Evolutionary conservation across 2,797 vertebrate species (phyloP), one percentile per base, ranked within the genome.

Genomic region (Tenualosa ilisha): DNA sequence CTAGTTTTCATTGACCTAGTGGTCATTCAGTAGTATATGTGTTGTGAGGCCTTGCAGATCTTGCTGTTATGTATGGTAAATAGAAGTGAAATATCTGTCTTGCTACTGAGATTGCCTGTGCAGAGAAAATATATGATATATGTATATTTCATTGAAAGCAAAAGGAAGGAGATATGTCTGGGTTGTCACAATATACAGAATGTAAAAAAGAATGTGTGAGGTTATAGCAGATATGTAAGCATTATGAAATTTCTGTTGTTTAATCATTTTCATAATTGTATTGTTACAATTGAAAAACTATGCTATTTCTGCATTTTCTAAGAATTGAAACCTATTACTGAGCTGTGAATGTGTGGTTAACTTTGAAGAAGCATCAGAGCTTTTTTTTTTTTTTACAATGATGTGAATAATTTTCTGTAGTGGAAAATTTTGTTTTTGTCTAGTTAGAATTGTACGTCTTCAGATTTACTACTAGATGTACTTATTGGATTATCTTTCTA

Each of bases 1-100:
- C 83, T 82, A 82, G 51, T 84, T 65, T 37, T 65, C 79, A 63
- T 61, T 88, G 85, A 83, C 84, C 88, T 37, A 50, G 61, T 83
- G 86, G 82, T 89, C 75, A 68, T 81, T 0, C 37, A 49, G 31
- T 24, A 75, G 81, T 24, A 37, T 15, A 15, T 13, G 31, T 37
- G 13, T 12, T 46, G 72, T 59, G 9, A 9, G 46, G 15, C 22
- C 43, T 31, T 15, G 46, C 24, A 81, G 68, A 15, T 8, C 72
- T 43, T 46, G 37, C 63, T 68, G 63, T 68, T 31, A 37, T 68
- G 26, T 68, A 68, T 8, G 63, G 24, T 13, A 37, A 68, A 68
- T 13, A 3, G 2, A 5, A 37, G 63, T 4, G 31, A 68, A 68
- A 68, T 68, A 68, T 68, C 63, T 31, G 63, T 26, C n/a, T 24